Evolutionary conservation across 1,140 invertebrate genomes (phyloP).

Genomic region (Probaryconus sp.): DNA sequence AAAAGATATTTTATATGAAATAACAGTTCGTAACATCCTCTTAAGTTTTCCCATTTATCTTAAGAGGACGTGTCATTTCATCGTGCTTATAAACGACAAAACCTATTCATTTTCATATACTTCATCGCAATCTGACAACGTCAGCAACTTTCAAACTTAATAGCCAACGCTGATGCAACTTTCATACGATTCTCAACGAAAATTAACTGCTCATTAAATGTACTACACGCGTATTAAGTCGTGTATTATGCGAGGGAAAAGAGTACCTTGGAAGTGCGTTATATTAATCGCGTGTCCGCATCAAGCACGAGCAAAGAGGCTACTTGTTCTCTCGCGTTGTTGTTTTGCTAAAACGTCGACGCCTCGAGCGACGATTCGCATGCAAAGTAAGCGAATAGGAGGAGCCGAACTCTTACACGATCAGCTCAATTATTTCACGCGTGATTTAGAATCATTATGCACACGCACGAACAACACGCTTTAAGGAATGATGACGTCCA

Average conservation of each 20-base stretch:
- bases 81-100: slow-evolving; percentile 12
- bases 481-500: slow-evolving; percentile 21
- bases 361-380: slow-evolving; percentile 30
- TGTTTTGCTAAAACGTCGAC: slow-evolving; percentile 38
- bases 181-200: slow-evolving; percentile 1
- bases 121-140: neutral
- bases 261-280: slow-evolving; percentile 14
- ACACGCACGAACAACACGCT: slow-evolving; percentile 9
- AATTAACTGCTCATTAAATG: slow-evolving; percentile 36
- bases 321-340: slow-evolving; percentile 19
- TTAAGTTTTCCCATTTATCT: too few relatives aligned
- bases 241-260: slow-evolving; percentile 20
- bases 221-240: slow-evolving; percentile 26
- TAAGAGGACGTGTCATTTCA: neutral
- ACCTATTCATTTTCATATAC: slow-evolving; percentile 22
- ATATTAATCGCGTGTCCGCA: slow-evolving; percentile 28
- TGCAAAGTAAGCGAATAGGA: slow-evolving; percentile 23
- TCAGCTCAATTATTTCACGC: slow-evolving; percentile 33
- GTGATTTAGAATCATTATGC: slow-evolving; percentile 36
- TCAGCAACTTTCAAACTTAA: slow-evolving; percentile 29
- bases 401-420: slow-evolving; percentile 32
- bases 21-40: too few relatives aligned
- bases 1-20: too few relatives aligned
- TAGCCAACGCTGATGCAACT: slow-evolving; percentile 14
- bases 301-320: slow-evolving; percentile 18